A percentile compares a stretch with the other conserved stretches of the same genome.
Evolutionary conservation across 2,113 vertebrate genomes (phyloP).

Genomic region (mouse (Mus musculus)): DNA sequence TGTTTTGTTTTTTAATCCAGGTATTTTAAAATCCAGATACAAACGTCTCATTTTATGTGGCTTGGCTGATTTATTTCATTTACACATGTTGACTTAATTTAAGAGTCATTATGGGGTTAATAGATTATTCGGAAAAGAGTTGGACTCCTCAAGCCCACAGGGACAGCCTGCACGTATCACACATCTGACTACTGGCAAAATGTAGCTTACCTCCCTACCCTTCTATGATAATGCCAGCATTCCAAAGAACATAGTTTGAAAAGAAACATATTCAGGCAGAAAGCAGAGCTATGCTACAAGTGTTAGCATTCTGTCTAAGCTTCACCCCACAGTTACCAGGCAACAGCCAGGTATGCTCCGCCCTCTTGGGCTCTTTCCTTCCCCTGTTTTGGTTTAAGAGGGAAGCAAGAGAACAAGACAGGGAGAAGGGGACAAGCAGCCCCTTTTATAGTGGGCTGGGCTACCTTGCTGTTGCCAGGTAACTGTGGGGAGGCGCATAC

Average conservation of each 20-base stretch:
- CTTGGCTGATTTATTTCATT: slow-evolving; percentile 45
- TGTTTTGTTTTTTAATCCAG: background rate
- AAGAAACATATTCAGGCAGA: background rate
- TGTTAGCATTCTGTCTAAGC: no score
- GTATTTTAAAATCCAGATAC: slow-evolving; percentile 19
- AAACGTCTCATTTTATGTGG: slow-evolving; percentile 37
- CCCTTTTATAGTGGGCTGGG: no score
- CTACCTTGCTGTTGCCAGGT: no score
- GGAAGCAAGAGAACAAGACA: no score
- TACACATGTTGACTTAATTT: background rate
- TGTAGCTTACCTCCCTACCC: background rate
- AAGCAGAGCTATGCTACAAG: background rate
- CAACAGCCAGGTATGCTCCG: no score
- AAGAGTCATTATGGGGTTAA: slow-evolving; percentile 42
- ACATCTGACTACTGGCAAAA: slow-evolving; percentile 3
- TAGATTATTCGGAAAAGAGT: slow-evolving; percentile 23
- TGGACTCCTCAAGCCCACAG: slow-evolving; percentile 28
- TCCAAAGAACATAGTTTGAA: slow-evolving; percentile 26
- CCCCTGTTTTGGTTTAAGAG: no score
- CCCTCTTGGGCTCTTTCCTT: no score
- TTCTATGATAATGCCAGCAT: background rate
- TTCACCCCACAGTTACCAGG: no score
- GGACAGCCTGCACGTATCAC: slow-evolving; percentile 2
- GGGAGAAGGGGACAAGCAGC: no score
- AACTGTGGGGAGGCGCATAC: no score